Evolutionary conservation across 2,113 vertebrate species (phyloP), one percentile per base, ranked within the genome.

Genomic region (Hippocampus guttulatus): DNA sequence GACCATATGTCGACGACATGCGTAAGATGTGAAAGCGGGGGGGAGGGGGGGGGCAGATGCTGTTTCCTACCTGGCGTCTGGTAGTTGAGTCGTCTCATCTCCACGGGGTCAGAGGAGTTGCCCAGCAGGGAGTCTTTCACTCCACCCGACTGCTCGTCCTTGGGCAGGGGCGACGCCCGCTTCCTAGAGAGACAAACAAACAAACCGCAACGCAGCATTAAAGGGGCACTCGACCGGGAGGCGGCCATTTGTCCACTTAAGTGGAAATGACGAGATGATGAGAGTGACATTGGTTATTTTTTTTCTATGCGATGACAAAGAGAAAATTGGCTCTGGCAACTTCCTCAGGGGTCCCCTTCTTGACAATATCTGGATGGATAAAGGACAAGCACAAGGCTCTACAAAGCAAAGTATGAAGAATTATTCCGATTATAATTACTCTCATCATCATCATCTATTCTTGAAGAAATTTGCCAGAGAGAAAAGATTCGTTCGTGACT

Each of bases 71-170:
- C 96, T 95, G 95, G 95, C n/a, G 96, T 98, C 85, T 97, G 95
- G 83, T 95, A 98, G 92, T 99, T 99, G 79, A 99, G 95, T 60
- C 97, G 91, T 69, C 97, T 92, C 95, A 99, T 95, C 90, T 99
- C 97, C 69, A 99, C 97, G 0, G 97, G 97, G 81, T 99, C 97
- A 0, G 96, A 98, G 14, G 97, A 96, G 84, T 97, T 93, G 47
- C 94, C 93, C 90, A 98, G 90, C 73, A 98, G 91, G 0, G 93
- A 96, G 88, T 99, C 97, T 87, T 99, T 99, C 65, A 98, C 92
- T 69, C 96, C 97, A 0, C 95, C 90, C 0, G 96, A 95, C 79
- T 97, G 95, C 69, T 99, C 96, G 2, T 98, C 96, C 81, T 98
- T 99, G 65, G 95, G 94, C 0, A 96, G 93, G 0, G 97, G 96